These are phyloP conservation scores for Microctenopoma lineatum DNA, from an alignment of 2,797 vertebrate species.

Conservation along the genomic window DNA sequence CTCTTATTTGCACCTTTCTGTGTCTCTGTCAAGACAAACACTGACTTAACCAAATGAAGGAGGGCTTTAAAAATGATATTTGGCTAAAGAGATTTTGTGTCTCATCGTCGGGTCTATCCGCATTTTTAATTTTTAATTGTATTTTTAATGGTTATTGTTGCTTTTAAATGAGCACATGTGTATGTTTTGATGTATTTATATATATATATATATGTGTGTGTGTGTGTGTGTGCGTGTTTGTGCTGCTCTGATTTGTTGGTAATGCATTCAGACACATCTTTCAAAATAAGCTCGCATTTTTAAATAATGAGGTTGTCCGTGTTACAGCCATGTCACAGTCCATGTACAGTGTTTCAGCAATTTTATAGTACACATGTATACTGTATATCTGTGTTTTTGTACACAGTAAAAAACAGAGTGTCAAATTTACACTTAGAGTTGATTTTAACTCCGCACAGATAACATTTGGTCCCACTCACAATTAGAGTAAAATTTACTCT, in stretches of 20 bases:
- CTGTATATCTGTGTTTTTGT: background rate
- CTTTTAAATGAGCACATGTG: slow-evolving; percentile 65
- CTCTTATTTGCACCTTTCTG: too few species aligned
- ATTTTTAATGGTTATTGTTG: slow-evolving; percentile 53
- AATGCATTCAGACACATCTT: background rate
- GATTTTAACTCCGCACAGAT: too few species aligned
- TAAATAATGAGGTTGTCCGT: background rate
- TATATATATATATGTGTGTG: background rate
- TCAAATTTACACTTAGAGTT: too few species aligned
- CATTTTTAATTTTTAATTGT: too few species aligned
- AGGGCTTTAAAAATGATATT: background rate
- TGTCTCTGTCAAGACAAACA: background rate
- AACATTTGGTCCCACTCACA: too few species aligned
- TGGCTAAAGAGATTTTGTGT: background rate
- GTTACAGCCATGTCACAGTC: background rate
- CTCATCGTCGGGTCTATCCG: too few species aligned
- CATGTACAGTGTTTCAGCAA: background rate
- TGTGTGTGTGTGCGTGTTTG: background rate
- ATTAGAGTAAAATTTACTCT: too few species aligned
- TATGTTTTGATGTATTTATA: slow-evolving; percentile 43
- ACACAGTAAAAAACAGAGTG: too few species aligned
- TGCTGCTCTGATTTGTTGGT: slow-evolving; percentile 25
- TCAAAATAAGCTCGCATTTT: background rate
- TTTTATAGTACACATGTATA: background rate
- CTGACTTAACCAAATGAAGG: background rate